A percentile compares a stretch with the other conserved stretches of the same genome.
phyloP scores from a whole-genome alignment of 2,888 invertebrate species.

The Ligdia adustata region DNA sequence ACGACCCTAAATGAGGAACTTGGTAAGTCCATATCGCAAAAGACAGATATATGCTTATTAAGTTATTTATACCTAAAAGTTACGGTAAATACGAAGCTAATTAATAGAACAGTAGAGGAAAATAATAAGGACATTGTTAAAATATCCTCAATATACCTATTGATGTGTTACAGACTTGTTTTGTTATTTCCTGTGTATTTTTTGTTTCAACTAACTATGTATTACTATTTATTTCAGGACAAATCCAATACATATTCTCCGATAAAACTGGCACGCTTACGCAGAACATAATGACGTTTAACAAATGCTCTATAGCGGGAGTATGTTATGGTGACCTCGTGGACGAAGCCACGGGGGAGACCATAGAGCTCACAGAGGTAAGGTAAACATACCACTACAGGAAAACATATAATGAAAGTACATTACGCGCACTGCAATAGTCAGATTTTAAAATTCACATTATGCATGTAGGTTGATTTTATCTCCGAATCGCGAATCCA shows the following conservation, averaged over 20 bases:
- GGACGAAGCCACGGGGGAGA: conserved; percentile 94
- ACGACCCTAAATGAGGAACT: conserved; percentile 99
- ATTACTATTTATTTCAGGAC: conserved; percentile 80
- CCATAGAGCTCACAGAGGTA: conserved; percentile 94
- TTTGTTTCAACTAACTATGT: not conserved
- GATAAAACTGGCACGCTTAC: conserved; percentile 99
- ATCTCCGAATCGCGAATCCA: conserved; percentile 34
- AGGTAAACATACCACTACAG: conserved; percentile 47
- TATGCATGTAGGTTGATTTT: conserved; percentile 53
- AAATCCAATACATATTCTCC: conserved; percentile 99
- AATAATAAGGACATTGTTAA: not conserved
- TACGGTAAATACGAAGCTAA: no score
- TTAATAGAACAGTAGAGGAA: not conserved
- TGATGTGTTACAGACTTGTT: no score
- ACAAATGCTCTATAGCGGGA: conserved; percentile 98
- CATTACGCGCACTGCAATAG: conserved; percentile 37
- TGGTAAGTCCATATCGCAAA: conserved; percentile 79
- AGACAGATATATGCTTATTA: no score
- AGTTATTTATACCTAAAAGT: no score
- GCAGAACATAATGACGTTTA: conserved; percentile 99
- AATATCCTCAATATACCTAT: no score
- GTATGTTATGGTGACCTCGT: conserved; percentile 95
- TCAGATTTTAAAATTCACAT: conserved; percentile 32
- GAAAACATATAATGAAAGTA: conserved; percentile 10
- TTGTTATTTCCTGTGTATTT: no score